Conservation (phyloP, 2,888 invertebrate genomes). For the Caenorhabditis angaria region DNA sequence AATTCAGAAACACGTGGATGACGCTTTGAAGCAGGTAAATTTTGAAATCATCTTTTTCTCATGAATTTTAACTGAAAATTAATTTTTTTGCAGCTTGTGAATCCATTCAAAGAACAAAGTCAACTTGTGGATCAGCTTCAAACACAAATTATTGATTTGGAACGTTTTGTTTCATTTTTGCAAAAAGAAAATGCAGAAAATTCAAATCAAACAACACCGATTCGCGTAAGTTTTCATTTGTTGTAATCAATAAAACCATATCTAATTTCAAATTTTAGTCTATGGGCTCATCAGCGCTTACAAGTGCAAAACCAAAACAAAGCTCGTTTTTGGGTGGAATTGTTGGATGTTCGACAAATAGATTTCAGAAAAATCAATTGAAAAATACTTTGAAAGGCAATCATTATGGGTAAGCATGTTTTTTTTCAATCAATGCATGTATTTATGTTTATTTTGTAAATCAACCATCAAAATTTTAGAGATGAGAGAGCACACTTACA, state of each 20-base stretch:
- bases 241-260: too few relatives aligned
- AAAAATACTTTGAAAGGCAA: conserved; percentile 86
- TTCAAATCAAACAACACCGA: conserved; percentile 36
- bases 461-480: conserved; percentile 73
- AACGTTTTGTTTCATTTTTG: conserved; percentile 92
- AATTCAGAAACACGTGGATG: conserved; percentile 86
- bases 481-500: conserved; percentile 92
- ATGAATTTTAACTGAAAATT: not conserved
- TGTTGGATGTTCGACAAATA: conserved; percentile 61
- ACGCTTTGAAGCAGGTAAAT: conserved; percentile 83
- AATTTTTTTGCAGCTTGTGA: conserved; percentile 79
- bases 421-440: not conserved
- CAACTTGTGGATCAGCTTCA: conserved; percentile 93
- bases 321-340: conserved; percentile 36
- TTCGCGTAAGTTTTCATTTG: conserved; percentile 38
- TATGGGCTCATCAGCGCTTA: conserved; percentile 37
- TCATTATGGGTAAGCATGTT: conserved; percentile 85
- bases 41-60: conserved; percentile 11
- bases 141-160: conserved; percentile 94
- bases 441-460: too few relatives aligned
- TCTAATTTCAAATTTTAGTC: conserved; percentile 13
- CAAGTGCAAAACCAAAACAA: conserved; percentile 34
- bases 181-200: conserved; percentile 76
- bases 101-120: conserved; percentile 92
- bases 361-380: conserved; percentile 82